These are phyloP conservation scores for Liasis olivaceus DNA, from an alignment of 2,797 vertebrate species.

Conservation along the genomic window DNA sequence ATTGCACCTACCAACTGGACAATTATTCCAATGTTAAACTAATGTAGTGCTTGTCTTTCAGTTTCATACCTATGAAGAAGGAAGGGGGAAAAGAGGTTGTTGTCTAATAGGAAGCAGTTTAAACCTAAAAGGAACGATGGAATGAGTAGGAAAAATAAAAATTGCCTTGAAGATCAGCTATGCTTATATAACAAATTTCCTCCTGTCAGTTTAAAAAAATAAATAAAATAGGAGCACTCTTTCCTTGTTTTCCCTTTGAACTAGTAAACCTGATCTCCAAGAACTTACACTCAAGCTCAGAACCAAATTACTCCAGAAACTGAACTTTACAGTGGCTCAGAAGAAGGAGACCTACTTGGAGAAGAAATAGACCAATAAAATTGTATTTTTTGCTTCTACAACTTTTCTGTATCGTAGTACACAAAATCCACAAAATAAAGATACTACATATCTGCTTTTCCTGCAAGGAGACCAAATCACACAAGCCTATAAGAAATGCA, in stretches of 20 bases:
- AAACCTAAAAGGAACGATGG: slow-evolving; percentile 36
- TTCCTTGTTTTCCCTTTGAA: slow-evolving; percentile 29
- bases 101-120: slow-evolving; percentile 50
- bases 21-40: background rate
- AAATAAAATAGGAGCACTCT: slow-evolving; percentile 21
- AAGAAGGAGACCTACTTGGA: slow-evolving; percentile 18
- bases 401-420: fast-evolving
- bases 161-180: slow-evolving; percentile 16
- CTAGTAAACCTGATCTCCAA: slow-evolving; percentile 46
- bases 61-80: slow-evolving; percentile 42
- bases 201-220: background rate
- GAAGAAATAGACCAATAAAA: slow-evolving; percentile 35
- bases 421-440: background rate
- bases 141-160: slow-evolving; percentile 15
- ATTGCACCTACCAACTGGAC: background rate
- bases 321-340: slow-evolving; percentile 25
- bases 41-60: slow-evolving; percentile 40
- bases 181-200: background rate
- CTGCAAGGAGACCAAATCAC: background rate
- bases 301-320: slow-evolving; percentile 50
- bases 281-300: slow-evolving; percentile 32
- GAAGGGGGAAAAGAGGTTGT: slow-evolving; percentile 17
- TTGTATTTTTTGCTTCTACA: slow-evolving; percentile 23
- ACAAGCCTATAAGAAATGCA: background rate
- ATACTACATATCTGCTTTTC: background rate